Percentiles rank a stretch among this genome's conserved stretches.
These are phyloP conservation scores for Oreochromis spilurus DNA, from an alignment of 2,113 vertebrate species.

Conservation along the genomic window DNA sequence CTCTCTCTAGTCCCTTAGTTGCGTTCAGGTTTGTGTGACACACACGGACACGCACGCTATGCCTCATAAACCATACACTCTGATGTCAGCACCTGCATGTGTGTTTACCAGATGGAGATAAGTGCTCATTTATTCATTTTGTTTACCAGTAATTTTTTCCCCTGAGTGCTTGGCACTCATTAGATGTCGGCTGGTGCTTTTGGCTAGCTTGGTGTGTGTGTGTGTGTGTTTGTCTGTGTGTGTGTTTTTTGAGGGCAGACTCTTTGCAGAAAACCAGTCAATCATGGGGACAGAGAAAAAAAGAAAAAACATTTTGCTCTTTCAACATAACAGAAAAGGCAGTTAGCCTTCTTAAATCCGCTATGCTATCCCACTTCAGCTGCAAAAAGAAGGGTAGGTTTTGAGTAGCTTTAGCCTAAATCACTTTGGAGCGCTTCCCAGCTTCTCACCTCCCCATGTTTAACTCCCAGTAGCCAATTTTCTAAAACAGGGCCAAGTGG, in stretches of 20 bases:
- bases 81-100: slow-evolving; percentile 36
- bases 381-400: slow-evolving; percentile 10
- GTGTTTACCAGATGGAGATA: slow-evolving; percentile 47
- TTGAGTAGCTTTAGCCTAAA: slow-evolving; percentile 36
- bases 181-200: slow-evolving; percentile 20
- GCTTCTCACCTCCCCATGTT: slow-evolving; percentile 20
- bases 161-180: slow-evolving; percentile 6
- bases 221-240: neutral
- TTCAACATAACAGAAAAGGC: neutral
- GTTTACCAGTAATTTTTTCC: slow-evolving; percentile 18
- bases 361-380: slow-evolving; percentile 17
- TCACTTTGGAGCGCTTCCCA: slow-evolving; percentile 39
- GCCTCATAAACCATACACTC: slow-evolving; percentile 13
- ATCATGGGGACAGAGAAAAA: neutral
- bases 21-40: neutral
- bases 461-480: slow-evolving; percentile 22
- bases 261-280: neutral
- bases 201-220: neutral
- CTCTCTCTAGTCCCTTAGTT: neutral
- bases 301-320: neutral
- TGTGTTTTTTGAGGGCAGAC: neutral
- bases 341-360: slow-evolving; percentile 22
- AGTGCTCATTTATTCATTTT: slow-evolving; percentile 45
- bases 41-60: neutral
- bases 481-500: neutral